Percentiles rank a stretch among this genome's conserved stretches.
Evolutionary conservation across 2,888 invertebrate genomes (phyloP).

Genomic region (Epistrophe grossulariae): DNA sequence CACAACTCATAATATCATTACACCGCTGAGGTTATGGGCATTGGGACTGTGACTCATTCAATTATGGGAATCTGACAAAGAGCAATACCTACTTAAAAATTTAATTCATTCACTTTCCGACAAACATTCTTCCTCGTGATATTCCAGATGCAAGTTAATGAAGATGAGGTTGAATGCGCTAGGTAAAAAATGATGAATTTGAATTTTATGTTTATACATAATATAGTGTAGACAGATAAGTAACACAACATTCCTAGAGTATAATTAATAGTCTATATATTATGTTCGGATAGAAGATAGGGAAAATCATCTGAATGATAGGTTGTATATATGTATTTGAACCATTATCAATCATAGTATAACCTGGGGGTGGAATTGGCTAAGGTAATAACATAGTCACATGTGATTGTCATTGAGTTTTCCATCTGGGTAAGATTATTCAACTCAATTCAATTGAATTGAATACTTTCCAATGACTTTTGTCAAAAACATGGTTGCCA

Average conservation of each 20-base stretch:
- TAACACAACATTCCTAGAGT: not conserved
- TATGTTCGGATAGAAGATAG: no score
- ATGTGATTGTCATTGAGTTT: no score
- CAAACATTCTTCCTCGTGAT: constrained; percentile 33
- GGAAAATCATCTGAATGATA: no score
- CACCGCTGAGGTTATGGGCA: not conserved
- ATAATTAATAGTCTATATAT: no score
- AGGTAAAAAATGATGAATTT: not conserved
- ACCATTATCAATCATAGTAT: no score
- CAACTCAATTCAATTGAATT: no score
- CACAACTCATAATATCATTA: not conserved
- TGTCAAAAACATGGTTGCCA: no score
- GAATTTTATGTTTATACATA: not conserved
- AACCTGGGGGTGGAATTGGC: no score
- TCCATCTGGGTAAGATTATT: no score
- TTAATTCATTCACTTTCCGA: constrained; percentile 24
- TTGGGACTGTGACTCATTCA: constrained; percentile 16
- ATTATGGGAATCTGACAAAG: not conserved
- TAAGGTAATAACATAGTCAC: no score
- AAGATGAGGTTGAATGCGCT: not conserved
- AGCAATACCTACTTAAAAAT: not conserved
- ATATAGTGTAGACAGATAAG: not conserved
- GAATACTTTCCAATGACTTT: no score
- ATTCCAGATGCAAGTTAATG: not conserved
- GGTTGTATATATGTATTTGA: no score